Percentiles rank a stretch among this genome's conserved stretches.
phyloP scores from a whole-genome alignment of 2,113 vertebrate species.

The Xiphorhynchus elegans region DNA sequence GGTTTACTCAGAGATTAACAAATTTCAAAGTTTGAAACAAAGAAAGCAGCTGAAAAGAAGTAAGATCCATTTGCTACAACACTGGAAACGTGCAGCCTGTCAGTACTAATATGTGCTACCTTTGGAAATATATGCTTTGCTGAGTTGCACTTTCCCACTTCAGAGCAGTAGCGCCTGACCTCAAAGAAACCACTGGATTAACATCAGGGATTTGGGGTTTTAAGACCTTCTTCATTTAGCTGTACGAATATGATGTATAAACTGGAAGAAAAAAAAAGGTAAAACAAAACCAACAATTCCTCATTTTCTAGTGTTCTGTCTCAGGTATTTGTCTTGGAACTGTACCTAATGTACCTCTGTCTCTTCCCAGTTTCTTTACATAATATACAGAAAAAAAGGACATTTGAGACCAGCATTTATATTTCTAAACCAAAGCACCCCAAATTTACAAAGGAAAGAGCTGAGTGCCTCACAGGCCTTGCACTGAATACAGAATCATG shows the following conservation, averaged over 20 bases:
- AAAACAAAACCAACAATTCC: background rate
- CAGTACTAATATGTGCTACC: background rate
- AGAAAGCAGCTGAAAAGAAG: background rate
- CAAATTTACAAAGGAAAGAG: background rate
- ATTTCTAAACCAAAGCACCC: background rate
- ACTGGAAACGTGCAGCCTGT: background rate
- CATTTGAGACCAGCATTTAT: background rate
- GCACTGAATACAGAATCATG: background rate
- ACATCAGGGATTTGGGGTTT: background rate
- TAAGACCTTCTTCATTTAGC: background rate
- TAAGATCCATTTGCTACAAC: background rate
- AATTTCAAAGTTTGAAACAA: background rate
- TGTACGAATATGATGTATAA: background rate
- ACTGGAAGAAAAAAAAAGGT: background rate
- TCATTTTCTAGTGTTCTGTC: background rate
- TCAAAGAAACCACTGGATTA: background rate
- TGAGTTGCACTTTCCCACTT: background rate
- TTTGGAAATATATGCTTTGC: background rate
- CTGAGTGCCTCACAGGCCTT: background rate
- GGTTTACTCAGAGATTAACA: background rate
- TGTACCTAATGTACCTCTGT: background rate
- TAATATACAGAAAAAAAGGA: background rate
- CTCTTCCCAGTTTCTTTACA: background rate
- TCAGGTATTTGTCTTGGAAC: background rate
- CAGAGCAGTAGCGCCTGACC: background rate